These are phyloP conservation scores for Scomber colias DNA, from an alignment of 2,113 vertebrate genomes.

Conservation along the genomic window DNA sequence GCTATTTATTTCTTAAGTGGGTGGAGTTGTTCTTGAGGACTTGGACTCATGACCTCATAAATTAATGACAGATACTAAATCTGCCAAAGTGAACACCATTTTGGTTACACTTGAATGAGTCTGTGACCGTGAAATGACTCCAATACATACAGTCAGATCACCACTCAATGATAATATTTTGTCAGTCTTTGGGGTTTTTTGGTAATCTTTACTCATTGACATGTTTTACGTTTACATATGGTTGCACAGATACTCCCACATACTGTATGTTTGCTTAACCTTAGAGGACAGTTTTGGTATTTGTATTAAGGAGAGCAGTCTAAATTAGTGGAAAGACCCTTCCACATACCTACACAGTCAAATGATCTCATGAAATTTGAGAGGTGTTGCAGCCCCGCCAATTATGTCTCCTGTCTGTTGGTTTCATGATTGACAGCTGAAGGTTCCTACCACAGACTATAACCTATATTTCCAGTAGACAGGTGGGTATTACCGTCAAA, in stretches of 20 bases:
- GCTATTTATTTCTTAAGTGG: too few species aligned
- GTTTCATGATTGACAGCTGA: constrained; percentile 28
- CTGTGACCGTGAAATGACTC: background rate
- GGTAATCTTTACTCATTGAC: constrained; percentile 11
- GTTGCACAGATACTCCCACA: background rate
- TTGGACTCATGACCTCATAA: too few species aligned
- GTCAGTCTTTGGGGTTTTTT: constrained; percentile 7
- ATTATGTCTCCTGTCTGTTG: constrained; percentile 22
- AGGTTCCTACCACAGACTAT: constrained; percentile 18
- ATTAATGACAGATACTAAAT: too few species aligned
- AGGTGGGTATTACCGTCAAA: constrained; percentile 58
- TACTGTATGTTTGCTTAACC: constrained; percentile 12
- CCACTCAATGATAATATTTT: constrained; percentile 34
- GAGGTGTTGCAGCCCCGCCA: too few species aligned
- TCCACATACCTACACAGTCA: background rate
- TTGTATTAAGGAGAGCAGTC: constrained; percentile 4
- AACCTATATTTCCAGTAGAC: constrained; percentile 34
- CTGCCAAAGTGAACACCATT: constrained; percentile 2
- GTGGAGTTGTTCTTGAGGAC: too few species aligned
- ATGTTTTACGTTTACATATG: constrained; percentile 11
- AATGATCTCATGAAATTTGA: constrained; percentile 11
- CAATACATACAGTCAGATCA: background rate
- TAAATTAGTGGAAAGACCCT: background rate
- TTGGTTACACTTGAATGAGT: background rate
- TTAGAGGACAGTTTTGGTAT: constrained; percentile 2